Evolutionary conservation across 2,113 vertebrate genomes (phyloP).

Genomic region (Nycticryphes semicollaris): DNA sequence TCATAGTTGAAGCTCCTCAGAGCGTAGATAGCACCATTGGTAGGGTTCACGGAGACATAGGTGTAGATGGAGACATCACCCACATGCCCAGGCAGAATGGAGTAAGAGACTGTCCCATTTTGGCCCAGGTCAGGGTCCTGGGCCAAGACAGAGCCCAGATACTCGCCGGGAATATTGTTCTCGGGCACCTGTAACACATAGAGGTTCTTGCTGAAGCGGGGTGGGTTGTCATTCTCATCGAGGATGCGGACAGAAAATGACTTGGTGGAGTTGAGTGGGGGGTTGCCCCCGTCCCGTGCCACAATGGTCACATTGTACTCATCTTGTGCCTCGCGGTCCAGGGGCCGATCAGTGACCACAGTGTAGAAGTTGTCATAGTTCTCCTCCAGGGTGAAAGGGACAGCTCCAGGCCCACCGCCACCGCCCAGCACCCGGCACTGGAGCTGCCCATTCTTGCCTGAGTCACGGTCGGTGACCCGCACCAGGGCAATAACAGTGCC

Average conservation of each 20-base stretch:
- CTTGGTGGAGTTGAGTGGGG: slow-evolving; percentile 94
- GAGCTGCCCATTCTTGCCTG: slow-evolving; percentile 94
- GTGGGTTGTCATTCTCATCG: slow-evolving; percentile 97
- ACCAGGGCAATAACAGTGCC: slow-evolving; percentile 97
- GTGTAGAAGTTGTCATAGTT: slow-evolving; percentile 98
- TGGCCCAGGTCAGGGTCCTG: slow-evolving; percentile 95
- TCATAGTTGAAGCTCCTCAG: slow-evolving; percentile 97
- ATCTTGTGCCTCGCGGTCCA: slow-evolving; percentile 92
- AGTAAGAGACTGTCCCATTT: slow-evolving; percentile 96
- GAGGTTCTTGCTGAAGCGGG: slow-evolving; percentile 91
- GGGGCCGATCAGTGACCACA: slow-evolving; percentile 91
- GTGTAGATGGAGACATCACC: slow-evolving; percentile 97
- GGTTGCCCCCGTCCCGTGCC: slow-evolving; percentile 92
- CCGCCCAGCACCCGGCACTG: slow-evolving; percentile 91
- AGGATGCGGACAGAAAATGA: slow-evolving; percentile 94
- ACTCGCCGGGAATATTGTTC: slow-evolving; percentile 98
- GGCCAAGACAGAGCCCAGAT: slow-evolving; percentile 92
- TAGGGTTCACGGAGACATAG: slow-evolving; percentile 96
- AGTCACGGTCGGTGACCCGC: slow-evolving; percentile 94
- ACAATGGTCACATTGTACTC: slow-evolving; percentile 98
- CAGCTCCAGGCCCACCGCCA: slow-evolving; percentile 61
- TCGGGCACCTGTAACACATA: slow-evolving; percentile 97
- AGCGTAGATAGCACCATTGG: slow-evolving; percentile 96
- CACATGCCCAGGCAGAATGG: slow-evolving; percentile 92
- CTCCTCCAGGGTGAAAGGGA: slow-evolving; percentile 95